These are phyloP conservation scores for Discoglossus pictus DNA, from an alignment of 2,797 vertebrate species.

Conservation along the genomic window DNA sequence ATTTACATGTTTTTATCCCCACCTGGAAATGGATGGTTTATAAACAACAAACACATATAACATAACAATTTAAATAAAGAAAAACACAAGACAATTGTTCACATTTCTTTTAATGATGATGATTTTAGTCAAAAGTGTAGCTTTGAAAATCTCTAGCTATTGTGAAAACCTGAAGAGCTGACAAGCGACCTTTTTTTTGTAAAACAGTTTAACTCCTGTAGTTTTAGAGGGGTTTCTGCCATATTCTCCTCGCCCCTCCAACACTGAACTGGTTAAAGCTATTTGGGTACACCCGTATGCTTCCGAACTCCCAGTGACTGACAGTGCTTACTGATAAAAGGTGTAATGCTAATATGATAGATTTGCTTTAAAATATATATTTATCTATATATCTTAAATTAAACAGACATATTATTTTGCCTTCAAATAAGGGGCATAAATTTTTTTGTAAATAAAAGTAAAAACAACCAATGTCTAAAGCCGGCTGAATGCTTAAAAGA, in stretches of 20 bases:
- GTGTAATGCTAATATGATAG: background rate
- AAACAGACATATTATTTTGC: background rate
- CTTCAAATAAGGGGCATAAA: background rate
- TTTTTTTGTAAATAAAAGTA: background rate
- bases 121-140: conserved; percentile 67
- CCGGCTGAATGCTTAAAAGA: no score
- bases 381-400: conserved; percentile 24
- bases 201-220: conserved; percentile 48
- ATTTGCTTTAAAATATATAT: conserved; percentile 23
- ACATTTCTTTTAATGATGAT: conserved; percentile 74
- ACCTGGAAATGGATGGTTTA: background rate
- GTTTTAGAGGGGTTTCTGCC: conserved; percentile 33
- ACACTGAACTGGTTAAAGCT: conserved; percentile 41
- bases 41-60: background rate
- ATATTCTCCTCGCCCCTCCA: conserved; percentile 12
- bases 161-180: conserved; percentile 63
- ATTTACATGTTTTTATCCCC: no score
- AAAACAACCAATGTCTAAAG: background rate
- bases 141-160: conserved; percentile 67
- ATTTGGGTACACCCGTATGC: conserved; percentile 43
- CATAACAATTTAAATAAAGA: conserved; percentile 34
- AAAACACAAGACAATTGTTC: conserved; percentile 61
- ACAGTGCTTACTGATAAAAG: conserved; percentile 6
- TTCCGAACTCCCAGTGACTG: conserved; percentile 50
- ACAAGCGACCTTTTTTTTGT: conserved; percentile 55